phyloP scores from a whole-genome alignment of 2,888 invertebrate genomes.

The Mesorhabditis spiculigera region DNA sequence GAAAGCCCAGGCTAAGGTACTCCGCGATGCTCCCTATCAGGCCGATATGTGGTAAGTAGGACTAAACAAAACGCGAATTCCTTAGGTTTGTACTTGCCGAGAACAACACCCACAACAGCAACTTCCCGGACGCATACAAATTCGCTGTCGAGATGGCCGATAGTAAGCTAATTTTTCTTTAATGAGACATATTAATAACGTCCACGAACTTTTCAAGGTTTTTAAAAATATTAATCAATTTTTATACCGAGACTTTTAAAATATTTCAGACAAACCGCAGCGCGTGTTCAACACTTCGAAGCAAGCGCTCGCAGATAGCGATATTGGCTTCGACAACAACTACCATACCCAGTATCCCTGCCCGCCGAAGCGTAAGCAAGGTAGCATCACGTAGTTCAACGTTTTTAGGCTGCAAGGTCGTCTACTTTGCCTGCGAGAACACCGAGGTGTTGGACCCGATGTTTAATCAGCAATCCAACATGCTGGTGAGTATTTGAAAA shows the following conservation, averaged over 20 bases:
- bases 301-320: background rate
- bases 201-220: no score
- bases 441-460: slow-evolving; percentile 5
- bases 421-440: slow-evolving; percentile 6
- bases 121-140: background rate
- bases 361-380: slow-evolving; percentile 4
- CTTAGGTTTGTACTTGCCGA: slow-evolving; percentile 5
- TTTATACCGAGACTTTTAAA: no score
- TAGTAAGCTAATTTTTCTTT: background rate
- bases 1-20: slow-evolving; percentile 4
- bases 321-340: background rate
- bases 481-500: background rate
- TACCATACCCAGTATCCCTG: background rate
- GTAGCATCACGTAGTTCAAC: background rate
- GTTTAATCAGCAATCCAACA: background rate
- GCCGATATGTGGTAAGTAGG: background rate
- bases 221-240: no score
- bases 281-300: background rate
- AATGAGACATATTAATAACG: no score
- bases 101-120: background rate
- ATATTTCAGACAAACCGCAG: background rate
- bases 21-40: background rate
- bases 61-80: background rate
- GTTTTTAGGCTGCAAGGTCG: slow-evolving; percentile 3
- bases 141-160: background rate